Evolutionary conservation across 1,140 invertebrate species (phyloP), one percentile per base, ranked within the genome.

Genomic region (Pissodes strobi): DNA sequence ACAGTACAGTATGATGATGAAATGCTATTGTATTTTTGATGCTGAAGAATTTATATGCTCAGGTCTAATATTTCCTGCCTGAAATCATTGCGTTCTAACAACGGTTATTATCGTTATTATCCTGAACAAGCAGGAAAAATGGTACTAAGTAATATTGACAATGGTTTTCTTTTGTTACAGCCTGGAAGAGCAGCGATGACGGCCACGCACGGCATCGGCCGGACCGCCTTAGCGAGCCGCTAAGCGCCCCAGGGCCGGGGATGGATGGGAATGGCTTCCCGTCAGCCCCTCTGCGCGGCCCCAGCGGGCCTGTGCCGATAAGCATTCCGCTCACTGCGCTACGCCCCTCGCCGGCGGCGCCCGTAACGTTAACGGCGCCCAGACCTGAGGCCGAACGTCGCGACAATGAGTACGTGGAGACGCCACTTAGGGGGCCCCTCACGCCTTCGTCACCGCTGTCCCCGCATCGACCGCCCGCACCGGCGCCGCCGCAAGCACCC

Each of bases 351-450:
- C 68, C 75, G 34, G 34, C 60, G 34, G 61, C 64, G 25, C 65
- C 68, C 45, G 87, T 87, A 67, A 88, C 88, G 66, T 83, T 92
- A 73, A 81, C 85, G 69, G 84, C 86, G 74, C 91, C 90, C 43
- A 82, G 90, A 70, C 90, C 90, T 34, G 88, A 90, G 75, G 85
- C 82, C 73, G 89, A 91, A 77, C 82, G 91, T 67, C 83, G 86
- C 71, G 85, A 84, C 75, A 94, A 93, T 83, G 89, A 91, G 74
- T 93, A 93, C 82, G 90, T 93, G 75, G 91, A 94, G 74, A 90
- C 90, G 60, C 91, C 91, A 68, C 83, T 90, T 66, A 75, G 81
- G 70, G 70, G 79, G 72, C 64, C 69, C 64, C 30, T 72, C 75
- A 60, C 75, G 19, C 48, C 72, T 68, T 52, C 74, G 30, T 37